phyloP scores from a whole-genome alignment of 2,888 invertebrate species.

The Ornithoptera priamus region DNA sequence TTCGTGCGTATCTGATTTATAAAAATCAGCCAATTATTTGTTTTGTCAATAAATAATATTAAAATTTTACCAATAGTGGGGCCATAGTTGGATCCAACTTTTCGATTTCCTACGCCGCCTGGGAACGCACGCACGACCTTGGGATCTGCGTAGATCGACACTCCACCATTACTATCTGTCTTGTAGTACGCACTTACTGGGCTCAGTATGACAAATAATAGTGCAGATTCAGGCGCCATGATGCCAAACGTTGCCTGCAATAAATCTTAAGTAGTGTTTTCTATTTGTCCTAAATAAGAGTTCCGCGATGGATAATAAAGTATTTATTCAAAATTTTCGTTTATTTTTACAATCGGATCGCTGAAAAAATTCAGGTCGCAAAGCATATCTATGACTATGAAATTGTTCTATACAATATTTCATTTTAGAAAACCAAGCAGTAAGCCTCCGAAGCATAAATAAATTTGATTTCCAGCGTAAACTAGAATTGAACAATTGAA shows the following conservation, averaged over 20 bases:
- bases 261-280: conserved; percentile 2
- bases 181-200: conserved; percentile 97
- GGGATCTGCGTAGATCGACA: conserved; percentile 96
- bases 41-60: not conserved
- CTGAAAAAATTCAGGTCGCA: no score
- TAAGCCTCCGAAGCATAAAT: no score
- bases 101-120: conserved; percentile 95
- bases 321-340: not conserved
- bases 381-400: no score
- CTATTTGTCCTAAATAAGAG: not conserved
- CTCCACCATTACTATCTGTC: conserved; percentile 81
- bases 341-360: no score
- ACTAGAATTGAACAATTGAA: no score
- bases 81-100: conserved; percentile 97
- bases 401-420: no score
- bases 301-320: not conserved
- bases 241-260: conserved; percentile 94
- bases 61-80: conserved; percentile 84
- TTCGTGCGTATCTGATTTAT: not conserved
- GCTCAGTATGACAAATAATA: conserved; percentile 93
- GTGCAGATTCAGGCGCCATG: conserved; percentile 90
- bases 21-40: not conserved
- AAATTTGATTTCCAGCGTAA: no score
- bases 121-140: conserved; percentile 93
- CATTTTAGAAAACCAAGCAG: no score